phyloP scores from a whole-genome alignment of 1,140 invertebrate species.

The Batillaria attramentaria region DNA sequence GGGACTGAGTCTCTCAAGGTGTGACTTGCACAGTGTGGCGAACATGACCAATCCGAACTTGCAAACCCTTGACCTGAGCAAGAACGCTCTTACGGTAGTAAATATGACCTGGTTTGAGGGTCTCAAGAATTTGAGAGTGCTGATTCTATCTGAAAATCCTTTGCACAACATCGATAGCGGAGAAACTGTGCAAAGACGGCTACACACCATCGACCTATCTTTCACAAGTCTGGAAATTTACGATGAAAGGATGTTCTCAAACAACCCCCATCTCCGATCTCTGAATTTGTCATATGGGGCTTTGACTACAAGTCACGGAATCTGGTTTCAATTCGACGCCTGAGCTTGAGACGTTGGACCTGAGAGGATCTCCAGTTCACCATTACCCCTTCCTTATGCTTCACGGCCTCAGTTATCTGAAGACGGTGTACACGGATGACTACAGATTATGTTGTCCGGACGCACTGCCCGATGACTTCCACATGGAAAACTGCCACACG shows the following conservation, averaged over 20 bases:
- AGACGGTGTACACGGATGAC: background rate
- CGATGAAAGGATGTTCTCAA: background rate
- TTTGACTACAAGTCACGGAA: background rate
- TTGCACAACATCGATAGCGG: too few species aligned
- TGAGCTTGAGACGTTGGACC: background rate
- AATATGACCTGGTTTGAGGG: background rate
- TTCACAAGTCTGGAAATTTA: background rate
- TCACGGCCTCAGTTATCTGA: background rate
- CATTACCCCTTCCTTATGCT: background rate
- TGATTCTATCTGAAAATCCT: background rate
- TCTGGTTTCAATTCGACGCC: background rate
- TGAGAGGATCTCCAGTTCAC: background rate
- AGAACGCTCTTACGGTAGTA: background rate
- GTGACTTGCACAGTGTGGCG: background rate
- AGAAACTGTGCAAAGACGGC: too few species aligned
- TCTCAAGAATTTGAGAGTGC: background rate
- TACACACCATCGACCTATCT: background rate
- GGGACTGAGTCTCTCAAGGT: background rate
- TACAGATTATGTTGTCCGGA: background rate
- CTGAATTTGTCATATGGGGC: background rate
- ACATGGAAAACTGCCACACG: conserved; percentile 34
- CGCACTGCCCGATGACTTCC: conserved; percentile 31
- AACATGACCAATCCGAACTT: background rate
- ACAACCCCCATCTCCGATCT: background rate
- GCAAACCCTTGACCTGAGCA: background rate